These are phyloP conservation scores for Ciconia maguari DNA, from an alignment of 2,113 vertebrate genomes.

Conservation along the genomic window DNA sequence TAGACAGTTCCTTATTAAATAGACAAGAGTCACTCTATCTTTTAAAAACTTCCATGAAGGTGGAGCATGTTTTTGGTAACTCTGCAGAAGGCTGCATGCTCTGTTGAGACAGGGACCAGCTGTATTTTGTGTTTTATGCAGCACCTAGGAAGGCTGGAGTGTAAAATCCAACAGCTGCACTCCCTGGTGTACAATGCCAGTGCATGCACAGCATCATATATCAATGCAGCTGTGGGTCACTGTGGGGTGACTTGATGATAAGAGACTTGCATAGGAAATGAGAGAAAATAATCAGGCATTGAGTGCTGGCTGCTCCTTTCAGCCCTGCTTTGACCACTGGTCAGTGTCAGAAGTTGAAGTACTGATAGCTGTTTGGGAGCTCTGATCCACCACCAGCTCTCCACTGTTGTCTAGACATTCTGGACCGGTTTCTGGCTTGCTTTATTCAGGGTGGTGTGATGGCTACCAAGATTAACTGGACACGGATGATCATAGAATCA, in stretches of 20 bases:
- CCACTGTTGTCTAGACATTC: not conserved
- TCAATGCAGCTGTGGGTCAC: conserved; percentile 34
- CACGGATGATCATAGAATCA: rapidly evolving
- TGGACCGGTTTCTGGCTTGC: not conserved
- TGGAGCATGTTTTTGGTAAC: not conserved
- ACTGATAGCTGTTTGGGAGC: not conserved
- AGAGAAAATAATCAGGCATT: not conserved
- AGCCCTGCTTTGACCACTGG: not conserved
- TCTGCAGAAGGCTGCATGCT: not conserved
- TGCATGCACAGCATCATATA: not conserved
- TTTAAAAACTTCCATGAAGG: not conserved
- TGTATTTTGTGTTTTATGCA: not conserved
- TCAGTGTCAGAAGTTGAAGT: not conserved
- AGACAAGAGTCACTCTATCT: not conserved
- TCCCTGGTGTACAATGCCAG: not conserved
- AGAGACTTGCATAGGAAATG: conserved; percentile 7
- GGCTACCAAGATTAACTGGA: not conserved
- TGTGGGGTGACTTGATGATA: not conserved
- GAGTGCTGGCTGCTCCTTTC: not conserved
- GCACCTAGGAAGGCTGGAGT: conserved; percentile 3
- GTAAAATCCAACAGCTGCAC: not conserved
- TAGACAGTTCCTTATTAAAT: not conserved
- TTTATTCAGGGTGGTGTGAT: not conserved
- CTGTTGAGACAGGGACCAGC: not conserved
- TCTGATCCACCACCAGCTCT: not conserved